Evolutionary conservation across 2,113 vertebrate genomes (phyloP), one percentile per base, ranked within the genome.

Genomic region (Muscicapa adusta): DNA sequence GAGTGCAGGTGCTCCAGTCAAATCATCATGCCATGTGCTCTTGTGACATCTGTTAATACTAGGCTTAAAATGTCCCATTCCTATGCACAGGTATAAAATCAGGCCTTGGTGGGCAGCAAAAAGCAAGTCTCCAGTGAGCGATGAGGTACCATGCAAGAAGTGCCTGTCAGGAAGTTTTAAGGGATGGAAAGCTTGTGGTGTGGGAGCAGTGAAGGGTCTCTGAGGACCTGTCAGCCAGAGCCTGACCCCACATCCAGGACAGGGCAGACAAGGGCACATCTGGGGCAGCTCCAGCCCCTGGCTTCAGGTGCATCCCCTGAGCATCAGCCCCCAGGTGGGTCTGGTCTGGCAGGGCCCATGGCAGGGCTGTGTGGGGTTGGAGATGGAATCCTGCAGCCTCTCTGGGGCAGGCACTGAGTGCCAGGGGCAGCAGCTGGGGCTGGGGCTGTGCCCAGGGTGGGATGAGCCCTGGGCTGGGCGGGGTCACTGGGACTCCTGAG

Each of bases 331-430:
- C 0, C 9, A 8, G 25, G 5, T 10, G 25, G 33, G 15, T 26
- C 19, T 8, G 10, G 17, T 8, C 45, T 45, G n/a, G 8, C 11
- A 9, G 1, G 0, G 22, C 18, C 24, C 12, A 4, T 9, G 25
- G 8, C 25, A 50, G 53, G 13, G 15, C 3, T 14, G 19, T 20
- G 34, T 50, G 23, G 43, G 22, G 12, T 18, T 28, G 26, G 14
- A 58, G 17, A 10, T 3, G 9, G 9, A 34, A 62, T 19, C 31
- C 23, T 50, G 12, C 2, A 3, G 28, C 31, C 22, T 48, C 42
- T 20, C 18, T n/a, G 60, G 9, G 19, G 10, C 43, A 74, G 51
- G 8, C 8, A 25, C 10, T n/a, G 38, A 5, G 43, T 5, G 25
- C 23, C 3, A 1, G 40, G 12, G 16, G 6, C 33, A n/a, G 10